A percentile compares a stretch with the other conserved stretches of the same genome.
Conservation (phyloP, 2,888 invertebrate species). For the Hydrotaea cyrtoneurina region DNA sequence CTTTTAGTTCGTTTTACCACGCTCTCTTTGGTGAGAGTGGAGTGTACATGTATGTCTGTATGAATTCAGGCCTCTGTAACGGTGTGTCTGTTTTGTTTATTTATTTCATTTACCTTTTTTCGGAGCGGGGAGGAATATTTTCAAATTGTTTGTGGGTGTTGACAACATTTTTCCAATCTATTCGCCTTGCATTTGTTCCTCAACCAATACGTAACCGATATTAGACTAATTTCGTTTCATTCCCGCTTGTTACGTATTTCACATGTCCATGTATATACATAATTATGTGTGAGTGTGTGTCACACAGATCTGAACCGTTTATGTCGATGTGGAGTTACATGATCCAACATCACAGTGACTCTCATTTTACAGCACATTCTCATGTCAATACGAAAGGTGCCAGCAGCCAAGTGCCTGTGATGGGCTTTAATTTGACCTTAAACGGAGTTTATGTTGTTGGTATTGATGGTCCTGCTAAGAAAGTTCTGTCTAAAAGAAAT, state of each 20-base stretch:
- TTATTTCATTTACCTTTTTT: conserved; percentile 25
- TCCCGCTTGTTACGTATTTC: not conserved
- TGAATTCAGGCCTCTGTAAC: not conserved
- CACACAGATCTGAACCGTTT: not conserved
- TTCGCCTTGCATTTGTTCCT: not conserved
- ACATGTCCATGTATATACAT: not conserved
- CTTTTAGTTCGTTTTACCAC: not conserved
- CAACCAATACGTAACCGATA: conserved; percentile 19
- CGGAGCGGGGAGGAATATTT: conserved; percentile 5
- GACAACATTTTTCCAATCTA: conserved; percentile 5
- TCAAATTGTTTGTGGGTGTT: conserved; percentile 50
- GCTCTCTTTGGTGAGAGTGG: not conserved
- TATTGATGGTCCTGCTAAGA: not conserved
- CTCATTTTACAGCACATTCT: not conserved
- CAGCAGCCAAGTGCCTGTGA: not conserved
- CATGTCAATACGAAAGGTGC: not conserved
- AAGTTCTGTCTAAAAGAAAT: too few species aligned
- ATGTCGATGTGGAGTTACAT: not conserved
- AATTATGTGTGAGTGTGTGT: not conserved
- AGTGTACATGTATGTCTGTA: too few species aligned
- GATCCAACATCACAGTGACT: not conserved
- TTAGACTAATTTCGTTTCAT: conserved; percentile 9
- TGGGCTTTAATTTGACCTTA: not conserved
- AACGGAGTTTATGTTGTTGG: not conserved
- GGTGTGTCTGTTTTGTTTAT: not conserved